These are phyloP conservation scores for Guaruba guarouba DNA, from an alignment of 2,113 vertebrate genomes.

Conservation along the genomic window DNA sequence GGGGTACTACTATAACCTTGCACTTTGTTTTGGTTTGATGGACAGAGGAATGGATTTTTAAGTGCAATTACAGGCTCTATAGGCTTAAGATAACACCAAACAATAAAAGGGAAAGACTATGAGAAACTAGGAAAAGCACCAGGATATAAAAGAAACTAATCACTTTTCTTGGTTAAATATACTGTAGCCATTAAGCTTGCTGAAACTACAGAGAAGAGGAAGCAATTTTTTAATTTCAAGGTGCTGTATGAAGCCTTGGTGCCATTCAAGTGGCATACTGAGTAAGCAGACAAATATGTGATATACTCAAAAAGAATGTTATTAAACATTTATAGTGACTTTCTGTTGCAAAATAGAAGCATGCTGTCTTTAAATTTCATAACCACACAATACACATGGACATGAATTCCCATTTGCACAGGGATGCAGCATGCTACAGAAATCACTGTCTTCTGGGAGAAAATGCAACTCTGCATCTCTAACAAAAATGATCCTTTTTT, in stretches of 20 bases:
- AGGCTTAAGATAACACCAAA: not conserved
- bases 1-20: not conserved
- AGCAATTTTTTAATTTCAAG: not conserved
- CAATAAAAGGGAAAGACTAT: not conserved
- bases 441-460: not conserved
- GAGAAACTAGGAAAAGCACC: not conserved
- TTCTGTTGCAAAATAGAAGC: not conserved
- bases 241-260: not conserved
- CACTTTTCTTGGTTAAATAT: not conserved
- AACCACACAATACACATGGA: not conserved
- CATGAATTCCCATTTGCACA: not conserved
- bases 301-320: not conserved
- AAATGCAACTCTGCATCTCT: not conserved
- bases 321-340: not conserved
- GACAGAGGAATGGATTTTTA: not conserved
- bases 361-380: not conserved
- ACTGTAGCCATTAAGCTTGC: not conserved
- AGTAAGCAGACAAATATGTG: not conserved
- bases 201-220: not conserved
- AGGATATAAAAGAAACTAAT: not conserved
- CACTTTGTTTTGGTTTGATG: not conserved
- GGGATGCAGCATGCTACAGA: not conserved
- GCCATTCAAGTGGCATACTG: not conserved
- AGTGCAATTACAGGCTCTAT: not conserved
- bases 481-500: not conserved